Evolutionary conservation across 2,888 invertebrate species (phyloP), one percentile per base, ranked within the genome.

Genomic region (Meiosimyza platycephala): DNA sequence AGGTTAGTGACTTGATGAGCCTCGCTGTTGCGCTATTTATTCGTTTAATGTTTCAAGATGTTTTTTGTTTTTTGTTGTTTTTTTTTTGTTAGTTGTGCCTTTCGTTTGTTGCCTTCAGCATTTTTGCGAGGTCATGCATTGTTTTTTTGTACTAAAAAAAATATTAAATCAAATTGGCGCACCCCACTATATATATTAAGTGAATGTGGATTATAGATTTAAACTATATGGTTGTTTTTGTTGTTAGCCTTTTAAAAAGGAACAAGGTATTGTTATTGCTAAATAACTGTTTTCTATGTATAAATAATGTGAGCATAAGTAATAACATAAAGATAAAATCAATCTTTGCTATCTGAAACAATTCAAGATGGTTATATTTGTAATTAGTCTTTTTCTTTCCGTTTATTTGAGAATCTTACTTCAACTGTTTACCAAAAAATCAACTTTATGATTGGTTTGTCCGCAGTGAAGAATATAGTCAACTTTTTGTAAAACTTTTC

Each of bases 111-210:
- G 64, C 64, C 64, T 64, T 15, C 50, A 64, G 51, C 64, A 64
- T 64, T 64, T 64, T 64, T 64, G 64, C 28, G 64, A 64, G 64
- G 64, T 64, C 64, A 64, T 64, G 16, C 51, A 64, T 51, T 64
- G 64, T 64, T 16, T 64, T n/a, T 22, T 12, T 28, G 18, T 40
- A 62, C 13, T 33, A 1, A 28, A 57, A n/a, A 28, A 18, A 57
- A 57, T 57, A 28, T 57, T 28, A 57, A 57, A 57, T 22, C 57
- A 57, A 57, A 57, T 57, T 57, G 57, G 57, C 57, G 22, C 57
- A 57, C 57, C 57, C 28, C 18, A 57, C 18, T 9, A 22, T 40
- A 40, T 9, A n/a, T n/a, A n/a, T n/a, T n/a, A 40, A 40, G 9
- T 40, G 40, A 40, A 40, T 40, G 40, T 28, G 57, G 57, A 57